Conservation (phyloP, 2,888 invertebrate species). For the Metallyticus violacea region DNA sequence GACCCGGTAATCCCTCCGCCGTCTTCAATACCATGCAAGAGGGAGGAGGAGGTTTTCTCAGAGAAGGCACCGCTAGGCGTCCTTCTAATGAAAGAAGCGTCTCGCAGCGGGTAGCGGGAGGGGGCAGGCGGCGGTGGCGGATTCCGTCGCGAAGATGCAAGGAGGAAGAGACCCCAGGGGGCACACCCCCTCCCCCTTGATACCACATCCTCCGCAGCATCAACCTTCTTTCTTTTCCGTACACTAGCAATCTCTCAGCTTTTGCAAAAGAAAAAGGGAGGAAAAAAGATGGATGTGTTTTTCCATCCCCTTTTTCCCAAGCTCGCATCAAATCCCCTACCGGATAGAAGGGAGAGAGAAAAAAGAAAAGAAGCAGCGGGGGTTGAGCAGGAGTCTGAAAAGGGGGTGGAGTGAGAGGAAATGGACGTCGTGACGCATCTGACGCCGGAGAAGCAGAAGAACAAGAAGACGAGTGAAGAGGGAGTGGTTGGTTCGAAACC, state of each 20-base stretch:
- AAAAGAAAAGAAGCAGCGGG: slow-evolving; percentile 9
- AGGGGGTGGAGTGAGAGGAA: background rate
- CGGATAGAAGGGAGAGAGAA: slow-evolving; percentile 21
- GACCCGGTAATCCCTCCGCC: background rate
- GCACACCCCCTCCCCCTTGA: slow-evolving; percentile 28
- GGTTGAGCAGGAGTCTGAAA: background rate
- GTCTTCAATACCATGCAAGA: background rate
- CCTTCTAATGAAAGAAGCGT: slow-evolving; percentile 27
- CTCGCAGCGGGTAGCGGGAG: slow-evolving; percentile 6
- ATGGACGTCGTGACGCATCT: slow-evolving; percentile 24
- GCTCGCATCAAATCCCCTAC: slow-evolving; percentile 22
- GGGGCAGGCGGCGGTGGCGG: background rate
- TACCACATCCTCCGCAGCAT: slow-evolving; percentile 26
- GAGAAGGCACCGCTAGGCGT: background rate
- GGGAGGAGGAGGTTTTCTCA: background rate
- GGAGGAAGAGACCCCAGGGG: slow-evolving; percentile 8
- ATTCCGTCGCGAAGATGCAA: background rate
- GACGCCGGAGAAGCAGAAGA: slow-evolving; percentile 16
- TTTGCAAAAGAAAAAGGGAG: slow-evolving; percentile 17
- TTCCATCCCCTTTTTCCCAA: slow-evolving; percentile 12
- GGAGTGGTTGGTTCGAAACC: background rate
- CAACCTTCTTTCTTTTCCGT: slow-evolving; percentile 22
- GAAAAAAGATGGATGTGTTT: slow-evolving; percentile 29
- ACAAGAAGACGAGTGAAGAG: slow-evolving; percentile 4
- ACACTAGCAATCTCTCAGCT: slow-evolving; percentile 24